A percentile compares a stretch with the other conserved stretches of the same genome.
Evolutionary conservation across 2,888 invertebrate genomes (phyloP).

Genomic region (Aspidiotus rigidus): DNA sequence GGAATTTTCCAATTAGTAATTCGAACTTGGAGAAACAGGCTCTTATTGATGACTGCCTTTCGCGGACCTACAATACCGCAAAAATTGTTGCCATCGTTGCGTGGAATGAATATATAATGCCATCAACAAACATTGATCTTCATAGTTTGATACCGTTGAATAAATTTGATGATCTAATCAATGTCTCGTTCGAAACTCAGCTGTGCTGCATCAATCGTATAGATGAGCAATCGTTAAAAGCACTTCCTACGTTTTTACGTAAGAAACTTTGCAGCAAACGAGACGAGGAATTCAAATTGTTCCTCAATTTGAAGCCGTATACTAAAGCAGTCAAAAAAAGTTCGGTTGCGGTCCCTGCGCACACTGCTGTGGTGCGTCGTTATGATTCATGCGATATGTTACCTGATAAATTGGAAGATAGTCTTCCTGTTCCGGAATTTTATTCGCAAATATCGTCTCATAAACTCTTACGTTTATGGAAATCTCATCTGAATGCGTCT

Average conservation of each 20-base stretch:
- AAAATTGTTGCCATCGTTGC: conserved; percentile 47
- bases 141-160: conserved; percentile 12
- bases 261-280: conserved; percentile 38
- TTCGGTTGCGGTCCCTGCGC: not conserved
- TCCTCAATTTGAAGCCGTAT: conserved; percentile 14
- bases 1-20: conserved; percentile 57
- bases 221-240: conserved; percentile 39
- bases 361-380: conserved; percentile 13
- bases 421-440: conserved; percentile 35
- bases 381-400: conserved; percentile 23
- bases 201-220: conserved; percentile 43
- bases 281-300: conserved; percentile 8
- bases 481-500: conserved; percentile 34
- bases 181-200: conserved; percentile 43
- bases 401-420: conserved; percentile 9
- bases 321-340: conserved; percentile 9
- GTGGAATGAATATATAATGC: conserved; percentile 51
- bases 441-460: conserved; percentile 36
- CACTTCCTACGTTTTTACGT: conserved; percentile 40
- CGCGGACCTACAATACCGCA: conserved; percentile 51
- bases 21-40: conserved; percentile 46
- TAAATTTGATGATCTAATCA: conserved; percentile 23
- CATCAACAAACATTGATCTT: conserved; percentile 25
- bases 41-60: conserved; percentile 57
- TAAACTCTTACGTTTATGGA: conserved; percentile 37